A percentile compares a stretch with the other conserved stretches of the same genome.
phyloP scores from a whole-genome alignment of 35 echinoderm and acorn worm genomes.

The Apostichopus parvimensis region DNA sequence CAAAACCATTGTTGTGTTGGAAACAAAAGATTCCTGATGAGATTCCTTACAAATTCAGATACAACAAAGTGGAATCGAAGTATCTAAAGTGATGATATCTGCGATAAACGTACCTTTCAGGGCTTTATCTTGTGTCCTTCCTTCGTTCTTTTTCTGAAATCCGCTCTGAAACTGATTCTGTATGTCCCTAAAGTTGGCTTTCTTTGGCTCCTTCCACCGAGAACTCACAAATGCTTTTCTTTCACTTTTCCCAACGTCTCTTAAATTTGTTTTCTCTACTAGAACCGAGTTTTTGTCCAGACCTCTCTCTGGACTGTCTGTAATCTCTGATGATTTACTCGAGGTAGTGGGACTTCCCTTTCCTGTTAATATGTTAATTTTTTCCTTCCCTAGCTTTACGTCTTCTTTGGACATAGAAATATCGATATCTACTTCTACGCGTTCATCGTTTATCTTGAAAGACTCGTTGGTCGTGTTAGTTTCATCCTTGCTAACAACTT shows the following conservation, averaged over 20 bases:
- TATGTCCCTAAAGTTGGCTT: slow-evolving; percentile 27
- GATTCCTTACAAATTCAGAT: not conserved
- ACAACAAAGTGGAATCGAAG: too few relatives aligned
- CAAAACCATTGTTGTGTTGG: too few relatives aligned
- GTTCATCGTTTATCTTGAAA: not conserved
- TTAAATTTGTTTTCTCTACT: not conserved
- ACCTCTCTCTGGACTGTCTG: not conserved
- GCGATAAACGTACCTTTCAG: not conserved
- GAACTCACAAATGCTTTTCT: slow-evolving; percentile 23
- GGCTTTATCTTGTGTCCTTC: slow-evolving; percentile 1
- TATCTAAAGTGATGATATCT: not conserved
- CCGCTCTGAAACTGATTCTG: slow-evolving; percentile 12
- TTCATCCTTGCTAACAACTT: not conserved
- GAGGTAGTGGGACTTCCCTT: not conserved
- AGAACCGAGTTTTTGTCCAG: not conserved
- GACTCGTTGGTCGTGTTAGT: not conserved
- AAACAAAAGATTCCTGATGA: not conserved
- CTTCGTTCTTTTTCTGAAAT: slow-evolving; percentile 17
- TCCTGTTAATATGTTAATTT: too few relatives aligned
- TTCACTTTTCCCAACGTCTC: not conserved
- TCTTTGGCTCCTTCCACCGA: slow-evolving; percentile 18
- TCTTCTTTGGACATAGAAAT: not conserved
- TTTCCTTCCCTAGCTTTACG: not conserved
- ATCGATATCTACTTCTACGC: not conserved
- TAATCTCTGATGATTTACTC: not conserved